phyloP scores from a whole-genome alignment of 2,113 vertebrate species.

The Buteo buteo region DNA sequence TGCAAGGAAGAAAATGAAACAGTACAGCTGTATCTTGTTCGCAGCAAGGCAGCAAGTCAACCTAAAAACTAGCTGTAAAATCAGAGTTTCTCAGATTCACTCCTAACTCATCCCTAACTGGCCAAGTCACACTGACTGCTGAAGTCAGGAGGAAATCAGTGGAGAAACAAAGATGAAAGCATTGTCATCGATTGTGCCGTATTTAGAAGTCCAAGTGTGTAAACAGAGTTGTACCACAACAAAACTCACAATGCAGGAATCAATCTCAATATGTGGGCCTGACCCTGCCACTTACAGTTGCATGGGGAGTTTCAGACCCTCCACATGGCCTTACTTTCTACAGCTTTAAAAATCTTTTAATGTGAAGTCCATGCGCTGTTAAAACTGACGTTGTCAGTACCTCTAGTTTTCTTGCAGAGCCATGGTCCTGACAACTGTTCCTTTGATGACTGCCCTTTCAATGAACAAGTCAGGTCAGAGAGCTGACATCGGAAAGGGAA shows the following conservation, averaged over 20 bases:
- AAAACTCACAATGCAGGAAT: not conserved
- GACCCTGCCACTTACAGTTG: not conserved
- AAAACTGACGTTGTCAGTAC: not conserved
- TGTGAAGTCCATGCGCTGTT: not conserved
- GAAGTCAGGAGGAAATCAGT: not conserved
- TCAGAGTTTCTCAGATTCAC: not conserved
- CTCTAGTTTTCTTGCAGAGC: not conserved
- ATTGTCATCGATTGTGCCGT: accelerated
- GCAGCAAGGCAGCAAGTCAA: not conserved
- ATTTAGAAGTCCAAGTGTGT: not conserved
- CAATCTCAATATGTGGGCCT: not conserved
- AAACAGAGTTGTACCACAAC: not conserved
- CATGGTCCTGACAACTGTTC: not conserved
- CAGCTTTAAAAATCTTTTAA: not conserved
- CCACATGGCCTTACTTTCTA: not conserved
- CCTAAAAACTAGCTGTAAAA: not conserved
- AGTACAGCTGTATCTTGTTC: not conserved
- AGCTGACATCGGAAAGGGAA: not conserved
- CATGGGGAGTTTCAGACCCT: not conserved
- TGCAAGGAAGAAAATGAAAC: not conserved
- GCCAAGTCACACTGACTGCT: not conserved
- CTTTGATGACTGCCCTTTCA: not conserved
- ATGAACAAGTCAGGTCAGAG: not conserved
- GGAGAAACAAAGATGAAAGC: not conserved
- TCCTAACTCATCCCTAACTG: not conserved